Conservation (phyloP, 2,797 vertebrate species). For the Saxicola maurus region DNA sequence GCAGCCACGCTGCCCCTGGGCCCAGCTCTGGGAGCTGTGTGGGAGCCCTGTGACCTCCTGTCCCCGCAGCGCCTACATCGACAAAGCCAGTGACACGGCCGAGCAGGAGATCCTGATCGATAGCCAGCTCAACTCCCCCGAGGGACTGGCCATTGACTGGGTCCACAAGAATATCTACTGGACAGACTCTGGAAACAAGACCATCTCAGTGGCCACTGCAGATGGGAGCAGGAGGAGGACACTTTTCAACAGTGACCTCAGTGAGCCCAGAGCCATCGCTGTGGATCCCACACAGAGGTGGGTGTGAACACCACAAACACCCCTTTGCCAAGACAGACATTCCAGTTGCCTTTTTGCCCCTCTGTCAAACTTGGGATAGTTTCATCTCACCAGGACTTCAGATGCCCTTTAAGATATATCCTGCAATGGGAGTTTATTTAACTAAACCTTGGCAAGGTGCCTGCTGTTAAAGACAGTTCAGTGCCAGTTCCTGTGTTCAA, state of each 20-base stretch:
- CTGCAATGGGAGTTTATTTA: neutral
- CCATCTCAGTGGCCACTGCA: conserved; percentile 89
- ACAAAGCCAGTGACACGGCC: conserved; percentile 87
- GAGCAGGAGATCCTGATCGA: conserved; percentile 89
- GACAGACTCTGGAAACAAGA: conserved; percentile 96
- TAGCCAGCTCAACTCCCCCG: conserved; percentile 87
- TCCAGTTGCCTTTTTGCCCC: neutral
- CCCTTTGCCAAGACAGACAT: rapidly evolving
- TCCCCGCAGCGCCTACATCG: conserved; percentile 85
- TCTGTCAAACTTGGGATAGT: neutral
- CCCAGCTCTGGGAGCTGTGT: rapidly evolving
- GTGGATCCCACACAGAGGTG: conserved; percentile 93
- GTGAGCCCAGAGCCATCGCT: conserved; percentile 91
- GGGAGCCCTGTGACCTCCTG: neutral
- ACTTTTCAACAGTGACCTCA: conserved; percentile 85
- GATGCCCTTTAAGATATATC: neutral
- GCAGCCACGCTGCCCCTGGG: rapidly evolving
- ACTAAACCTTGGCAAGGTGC: neutral
- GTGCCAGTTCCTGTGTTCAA: neutral
- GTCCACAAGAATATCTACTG: conserved; percentile 98
- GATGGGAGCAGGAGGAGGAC: conserved; percentile 89
- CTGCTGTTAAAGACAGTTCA: neutral
- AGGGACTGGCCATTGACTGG: conserved; percentile 96
- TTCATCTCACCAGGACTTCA: neutral
- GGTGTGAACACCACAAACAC: conserved; percentile 14